Conservation (phyloP, 2,888 invertebrate genomes). For the Phymatocera aterrima region DNA sequence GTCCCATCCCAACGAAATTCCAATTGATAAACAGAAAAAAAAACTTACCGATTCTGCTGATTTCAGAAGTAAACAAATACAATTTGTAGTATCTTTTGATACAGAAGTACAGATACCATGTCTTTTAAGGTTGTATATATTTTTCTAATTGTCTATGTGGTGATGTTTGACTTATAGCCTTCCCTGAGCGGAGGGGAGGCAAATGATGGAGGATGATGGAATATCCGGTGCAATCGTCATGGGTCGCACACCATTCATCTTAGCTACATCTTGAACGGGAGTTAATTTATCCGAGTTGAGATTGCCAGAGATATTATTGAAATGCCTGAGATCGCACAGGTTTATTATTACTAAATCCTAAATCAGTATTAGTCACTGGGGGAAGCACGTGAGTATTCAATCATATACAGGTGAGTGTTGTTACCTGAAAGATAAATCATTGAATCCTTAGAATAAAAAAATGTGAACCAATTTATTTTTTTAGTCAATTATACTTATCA, state of each 20-base stretch:
- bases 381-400: conserved; percentile 64
- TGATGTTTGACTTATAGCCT: conserved; percentile 75
- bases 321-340: conserved; percentile 56
- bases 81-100: conserved; percentile 33
- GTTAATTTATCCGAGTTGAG: conserved; percentile 13
- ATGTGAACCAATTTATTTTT: background rate
- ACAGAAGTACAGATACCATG: conserved; percentile 40
- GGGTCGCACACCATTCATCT: conserved; percentile 52
- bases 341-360: conserved; percentile 57
- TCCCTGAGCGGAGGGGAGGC: conserved; percentile 74
- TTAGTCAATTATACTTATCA: too few species aligned
- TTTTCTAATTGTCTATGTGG: conserved; percentile 73
- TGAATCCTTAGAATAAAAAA: background rate
- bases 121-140: conserved; percentile 49
- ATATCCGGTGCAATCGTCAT: conserved; percentile 37
- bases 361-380: conserved; percentile 46
- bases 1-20: conserved; percentile 8
- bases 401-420: conserved; percentile 64
- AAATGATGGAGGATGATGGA: conserved; percentile 55
- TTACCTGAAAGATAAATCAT: background rate
- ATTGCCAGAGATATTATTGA: conserved; percentile 57
- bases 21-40: background rate
- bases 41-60: background rate
- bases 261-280: conserved; percentile 52
- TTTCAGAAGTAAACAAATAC: background rate